Evolutionary conservation across 2,888 invertebrate species (phyloP), one percentile per base, ranked within the genome.

Genomic region (Sesia apiformis): DNA sequence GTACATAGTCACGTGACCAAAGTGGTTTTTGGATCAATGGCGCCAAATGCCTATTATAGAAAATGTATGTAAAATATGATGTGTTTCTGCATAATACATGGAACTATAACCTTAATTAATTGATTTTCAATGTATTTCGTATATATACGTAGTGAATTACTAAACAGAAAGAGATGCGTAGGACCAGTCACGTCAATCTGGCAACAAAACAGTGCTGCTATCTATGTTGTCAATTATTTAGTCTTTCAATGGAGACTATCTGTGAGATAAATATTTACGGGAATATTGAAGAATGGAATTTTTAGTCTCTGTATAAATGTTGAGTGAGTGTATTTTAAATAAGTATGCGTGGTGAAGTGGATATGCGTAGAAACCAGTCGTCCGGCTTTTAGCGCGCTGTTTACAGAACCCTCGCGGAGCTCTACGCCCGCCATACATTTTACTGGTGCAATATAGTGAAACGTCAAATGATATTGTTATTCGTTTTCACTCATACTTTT

Each of bases 171-270:
- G 74, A 74, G 80, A 84, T 84, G 82, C 84, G 82, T 84, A 84
- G 74, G 76, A 73, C 79, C 56, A 68, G 68, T 89, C 88, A 90
- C 81, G 90, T 90, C 90, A 88, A 82, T 84, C 84, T 84, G 84
- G 86, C 82, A 89, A 88, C 89, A 84, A 86, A 89, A 88, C 86
- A 80, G 91, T 92, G 91, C 91, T 92, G 94, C 94, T 93, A 93
- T 92, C 94, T 94, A 91, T 92, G 92, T 93, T 94, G 94, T 94
- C 94, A 94, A 94, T 93, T 93, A 84, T 85, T 93, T 78, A 84
- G 80, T 75, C 65, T 76, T 69, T 92, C 86, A 92, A 92, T 92
- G 92, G 91, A 92, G 91, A 91, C 90, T 91, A 23, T 85, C 88
- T 85, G 85, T 84, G 89, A 86, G 90, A 91, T 91, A 92, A 91